These are phyloP conservation scores for Hemithea aestivaria DNA, from an alignment of 2,888 invertebrate species.

Conservation along the genomic window DNA sequence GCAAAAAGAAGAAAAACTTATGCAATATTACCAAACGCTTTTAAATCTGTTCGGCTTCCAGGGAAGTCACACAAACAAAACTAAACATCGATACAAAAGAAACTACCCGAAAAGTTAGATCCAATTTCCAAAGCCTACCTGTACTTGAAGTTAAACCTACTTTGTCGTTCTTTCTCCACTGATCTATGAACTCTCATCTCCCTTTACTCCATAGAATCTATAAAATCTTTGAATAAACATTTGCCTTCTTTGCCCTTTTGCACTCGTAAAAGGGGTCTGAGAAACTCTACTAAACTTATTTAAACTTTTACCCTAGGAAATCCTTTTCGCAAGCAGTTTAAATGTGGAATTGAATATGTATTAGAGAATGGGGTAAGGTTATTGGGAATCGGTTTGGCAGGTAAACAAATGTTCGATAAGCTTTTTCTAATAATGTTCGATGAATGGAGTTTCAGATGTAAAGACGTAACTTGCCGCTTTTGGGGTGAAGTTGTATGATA, in stretches of 20 bases:
- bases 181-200: slow-evolving; percentile 41
- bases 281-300: slow-evolving; percentile 76
- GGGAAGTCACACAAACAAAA: slow-evolving; percentile 5
- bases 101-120: slow-evolving; percentile 20
- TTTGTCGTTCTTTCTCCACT: slow-evolving; percentile 23
- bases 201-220: slow-evolving; percentile 61
- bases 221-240: slow-evolving; percentile 77
- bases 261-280: slow-evolving; percentile 73
- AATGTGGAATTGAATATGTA: slow-evolving; percentile 72
- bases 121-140: slow-evolving; percentile 21
- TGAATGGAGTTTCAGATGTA: slow-evolving; percentile 19
- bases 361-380: slow-evolving; percentile 55
- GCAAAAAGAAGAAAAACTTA: background rate
- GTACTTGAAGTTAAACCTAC: slow-evolving; percentile 24
- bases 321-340: slow-evolving; percentile 72
- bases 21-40: slow-evolving; percentile 1
- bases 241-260: slow-evolving; percentile 73
- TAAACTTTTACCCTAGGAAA: slow-evolving; percentile 76
- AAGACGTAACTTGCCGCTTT: background rate
- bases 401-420: slow-evolving; percentile 45
- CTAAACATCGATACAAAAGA: slow-evolving; percentile 9
- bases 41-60: background rate
- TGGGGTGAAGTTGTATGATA: too few species aligned
- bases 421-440: slow-evolving; percentile 26
- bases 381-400: slow-evolving; percentile 45